These are phyloP conservation scores for Strix aluco DNA, from an alignment of 2,113 vertebrate genomes.

Conservation along the genomic window DNA sequence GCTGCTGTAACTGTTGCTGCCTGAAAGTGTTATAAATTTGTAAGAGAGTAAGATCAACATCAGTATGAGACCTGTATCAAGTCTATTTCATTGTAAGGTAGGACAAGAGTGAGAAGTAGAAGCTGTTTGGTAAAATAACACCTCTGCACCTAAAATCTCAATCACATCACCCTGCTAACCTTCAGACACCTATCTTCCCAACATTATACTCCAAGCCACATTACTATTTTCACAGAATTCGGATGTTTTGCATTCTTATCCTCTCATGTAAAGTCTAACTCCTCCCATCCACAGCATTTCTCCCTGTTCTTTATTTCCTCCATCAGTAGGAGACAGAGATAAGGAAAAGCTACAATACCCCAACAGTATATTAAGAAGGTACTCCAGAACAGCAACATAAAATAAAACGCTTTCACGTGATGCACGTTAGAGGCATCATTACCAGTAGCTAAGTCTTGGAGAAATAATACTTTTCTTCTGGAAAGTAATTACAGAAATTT, in stretches of 20 bases:
- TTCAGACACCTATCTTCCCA: not conserved
- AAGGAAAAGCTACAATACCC: not conserved
- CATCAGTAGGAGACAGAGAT: not conserved
- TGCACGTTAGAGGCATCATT: not conserved
- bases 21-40: constrained; percentile 44
- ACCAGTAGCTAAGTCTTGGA: not conserved
- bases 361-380: not conserved
- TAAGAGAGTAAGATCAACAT: not conserved
- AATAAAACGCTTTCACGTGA: not conserved
- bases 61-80: not conserved
- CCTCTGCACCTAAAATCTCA: not conserved
- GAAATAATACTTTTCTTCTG: not conserved
- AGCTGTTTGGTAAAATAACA: not conserved
- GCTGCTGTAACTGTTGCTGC: constrained; percentile 60
- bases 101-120: not conserved
- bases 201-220: not conserved
- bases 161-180: not conserved
- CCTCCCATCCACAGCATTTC: not conserved
- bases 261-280: not conserved
- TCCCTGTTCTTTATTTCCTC: not conserved
- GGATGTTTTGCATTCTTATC: not conserved
- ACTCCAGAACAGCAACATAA: not conserved
- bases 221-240: not conserved
- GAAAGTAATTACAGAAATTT: not conserved
- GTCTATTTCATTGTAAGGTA: not conserved